Evolutionary conservation across 2,888 invertebrate species (phyloP).

Genomic region (Drosophila kanekoi): DNA sequence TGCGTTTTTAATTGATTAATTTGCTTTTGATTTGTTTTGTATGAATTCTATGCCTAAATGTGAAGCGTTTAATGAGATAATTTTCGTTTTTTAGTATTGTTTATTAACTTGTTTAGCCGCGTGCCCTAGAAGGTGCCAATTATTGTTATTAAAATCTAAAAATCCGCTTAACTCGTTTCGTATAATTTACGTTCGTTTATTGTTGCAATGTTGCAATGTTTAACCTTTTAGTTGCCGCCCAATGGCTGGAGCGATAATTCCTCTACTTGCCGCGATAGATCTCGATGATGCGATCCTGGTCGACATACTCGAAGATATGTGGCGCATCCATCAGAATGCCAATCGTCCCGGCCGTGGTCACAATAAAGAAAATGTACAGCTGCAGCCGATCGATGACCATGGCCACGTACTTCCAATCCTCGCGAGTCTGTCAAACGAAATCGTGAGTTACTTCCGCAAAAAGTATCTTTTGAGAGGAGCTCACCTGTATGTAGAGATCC

Average conservation of each 20-base stretch:
- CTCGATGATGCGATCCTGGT: conserved; percentile 97
- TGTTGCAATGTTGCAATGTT: conserved; percentile 83
- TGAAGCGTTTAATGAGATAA: conserved; percentile 54
- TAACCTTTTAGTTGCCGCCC: conserved; percentile 69
- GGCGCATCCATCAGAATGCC: conserved; percentile 99
- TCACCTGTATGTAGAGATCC: conserved; percentile 98
- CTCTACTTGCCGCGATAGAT: conserved; percentile 95
- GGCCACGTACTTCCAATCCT: conserved; percentile 99
- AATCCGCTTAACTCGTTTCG: conserved; percentile 64
- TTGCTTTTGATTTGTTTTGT: conserved; percentile 8
- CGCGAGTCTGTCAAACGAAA: conserved; percentile 94
- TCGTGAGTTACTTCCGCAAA: too few species aligned
- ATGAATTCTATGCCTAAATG: conserved; percentile 57
- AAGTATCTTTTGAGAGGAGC: neutral
- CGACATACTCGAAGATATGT: conserved; percentile 98
- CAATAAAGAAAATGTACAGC: conserved; percentile 97
- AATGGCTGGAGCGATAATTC: too few species aligned
- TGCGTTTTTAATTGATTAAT: conserved; percentile 7
- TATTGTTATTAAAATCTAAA: conserved; percentile 70
- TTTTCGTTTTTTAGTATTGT: conserved; percentile 1
- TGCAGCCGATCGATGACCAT: conserved; percentile 99
- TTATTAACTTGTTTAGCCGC: conserved; percentile 34
- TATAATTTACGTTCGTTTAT: conserved; percentile 53
- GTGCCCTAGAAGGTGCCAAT: conserved; percentile 35
- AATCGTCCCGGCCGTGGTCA: conserved; percentile 97